Evolutionary conservation across 2,888 invertebrate species (phyloP).

Genomic region (Pogonocherus hispidulus): DNA sequence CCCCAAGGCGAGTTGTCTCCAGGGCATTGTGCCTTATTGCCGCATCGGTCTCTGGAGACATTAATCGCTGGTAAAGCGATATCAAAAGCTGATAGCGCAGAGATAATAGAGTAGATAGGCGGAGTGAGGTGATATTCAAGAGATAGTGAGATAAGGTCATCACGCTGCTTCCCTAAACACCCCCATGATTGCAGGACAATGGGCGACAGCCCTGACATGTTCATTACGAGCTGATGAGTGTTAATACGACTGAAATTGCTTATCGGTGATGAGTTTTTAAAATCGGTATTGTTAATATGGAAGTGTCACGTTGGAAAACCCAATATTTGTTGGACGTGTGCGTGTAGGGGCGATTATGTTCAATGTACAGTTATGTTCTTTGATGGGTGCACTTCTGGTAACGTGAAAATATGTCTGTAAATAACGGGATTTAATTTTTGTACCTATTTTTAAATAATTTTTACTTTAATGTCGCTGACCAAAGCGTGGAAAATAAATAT

Average conservation of each 20-base stretch:
- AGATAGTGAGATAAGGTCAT: slow-evolving; percentile 41
- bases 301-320: slow-evolving; percentile 41
- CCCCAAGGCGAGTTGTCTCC: slow-evolving; percentile 43
- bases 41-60: slow-evolving; percentile 56
- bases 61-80: slow-evolving; percentile 55
- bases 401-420: not conserved
- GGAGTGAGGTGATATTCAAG: slow-evolving; percentile 55
- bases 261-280: slow-evolving; percentile 63
- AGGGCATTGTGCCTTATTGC: slow-evolving; percentile 49
- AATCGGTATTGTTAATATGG: slow-evolving; percentile 43
- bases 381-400: slow-evolving; percentile 33
- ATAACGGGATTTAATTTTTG: not conserved
- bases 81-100: slow-evolving; percentile 56
- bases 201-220: slow-evolving; percentile 63
- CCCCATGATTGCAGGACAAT: slow-evolving; percentile 47
- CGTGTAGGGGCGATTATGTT: slow-evolving; percentile 37
- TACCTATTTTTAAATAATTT: not conserved
- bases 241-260: slow-evolving; percentile 62
- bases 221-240: slow-evolving; percentile 63
- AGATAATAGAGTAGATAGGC: slow-evolving; percentile 57
- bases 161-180: slow-evolving; percentile 21
- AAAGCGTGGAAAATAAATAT: not conserved
- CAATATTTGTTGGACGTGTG: slow-evolving; percentile 35
- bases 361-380: slow-evolving; percentile 21
- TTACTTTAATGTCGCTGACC: not conserved